Evolutionary conservation across 2,888 invertebrate species (phyloP).

Genomic region (Lomographa bimaculata): DNA sequence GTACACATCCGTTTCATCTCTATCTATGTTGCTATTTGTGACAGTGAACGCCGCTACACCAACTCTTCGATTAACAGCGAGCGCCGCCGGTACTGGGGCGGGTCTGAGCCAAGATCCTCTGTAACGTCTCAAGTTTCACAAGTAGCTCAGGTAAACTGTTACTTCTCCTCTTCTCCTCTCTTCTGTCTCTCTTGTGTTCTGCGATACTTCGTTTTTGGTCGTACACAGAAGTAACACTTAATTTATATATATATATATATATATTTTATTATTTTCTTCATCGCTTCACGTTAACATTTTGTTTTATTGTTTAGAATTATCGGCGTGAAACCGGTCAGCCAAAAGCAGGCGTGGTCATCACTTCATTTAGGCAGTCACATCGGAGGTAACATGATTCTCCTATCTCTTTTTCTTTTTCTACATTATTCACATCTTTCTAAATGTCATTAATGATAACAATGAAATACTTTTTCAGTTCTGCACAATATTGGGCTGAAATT

Average conservation of each 20-base stretch:
- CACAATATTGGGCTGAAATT: conserved; percentile 55
- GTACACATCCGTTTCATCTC: no score
- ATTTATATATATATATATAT: no score
- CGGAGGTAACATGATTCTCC: conserved; percentile 85
- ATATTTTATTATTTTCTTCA: no score
- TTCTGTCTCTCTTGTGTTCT: no score
- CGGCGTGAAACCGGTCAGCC: conserved; percentile 77
- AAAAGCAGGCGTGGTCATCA: conserved; percentile 95
- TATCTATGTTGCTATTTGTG: no score
- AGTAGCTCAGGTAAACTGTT: conserved; percentile 62
- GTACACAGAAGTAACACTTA: no score
- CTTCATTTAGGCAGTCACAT: conserved; percentile 94
- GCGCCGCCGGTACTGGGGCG: conserved; percentile 70
- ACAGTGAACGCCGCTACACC: conserved; percentile 71
- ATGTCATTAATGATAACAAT: conserved; percentile 35
- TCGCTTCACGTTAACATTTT: no score
- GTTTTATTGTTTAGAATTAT: conserved; percentile 58
- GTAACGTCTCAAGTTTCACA: conserved; percentile 75
- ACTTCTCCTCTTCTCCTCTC: no score
- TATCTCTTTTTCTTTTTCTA: not conserved
- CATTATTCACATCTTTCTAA: conserved; percentile 31
- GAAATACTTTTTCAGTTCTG: conserved; percentile 42
- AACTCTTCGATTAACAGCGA: conserved; percentile 75
- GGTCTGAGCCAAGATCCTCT: conserved; percentile 72
- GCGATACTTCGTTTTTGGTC: no score